A percentile compares a stretch with the other conserved stretches of the same genome.
phyloP scores from a whole-genome alignment of 2,797 vertebrate genomes.

The Uromys caudimaculatus region DNA sequence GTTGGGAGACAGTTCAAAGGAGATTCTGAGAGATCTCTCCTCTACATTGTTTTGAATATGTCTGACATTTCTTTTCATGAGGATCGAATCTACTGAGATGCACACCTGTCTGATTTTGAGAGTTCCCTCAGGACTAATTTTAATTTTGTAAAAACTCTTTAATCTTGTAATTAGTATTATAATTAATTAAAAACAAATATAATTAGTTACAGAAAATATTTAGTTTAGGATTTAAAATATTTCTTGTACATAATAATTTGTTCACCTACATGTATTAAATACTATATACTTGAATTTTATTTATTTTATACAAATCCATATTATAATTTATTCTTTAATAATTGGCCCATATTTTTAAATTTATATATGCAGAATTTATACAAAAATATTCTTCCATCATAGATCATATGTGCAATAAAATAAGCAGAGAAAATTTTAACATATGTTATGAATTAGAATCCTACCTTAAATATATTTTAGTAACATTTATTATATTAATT shows the following conservation, averaged over 20 bases:
- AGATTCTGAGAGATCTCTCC: not conserved
- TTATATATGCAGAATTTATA: not conserved
- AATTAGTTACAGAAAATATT: not conserved
- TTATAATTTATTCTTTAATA: not conserved
- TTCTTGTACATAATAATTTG: conserved; percentile 10
- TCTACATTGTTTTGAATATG: not conserved
- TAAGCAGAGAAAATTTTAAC: not conserved
- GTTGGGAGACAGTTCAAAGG: not conserved
- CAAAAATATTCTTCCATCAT: not conserved
- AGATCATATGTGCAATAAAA: conserved; percentile 41
- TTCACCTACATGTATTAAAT: not conserved
- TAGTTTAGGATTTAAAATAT: not conserved
- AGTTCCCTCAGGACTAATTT: not conserved
- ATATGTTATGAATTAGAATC: not conserved
- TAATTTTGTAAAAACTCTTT: not conserved
- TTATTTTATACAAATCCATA: conserved; percentile 5
- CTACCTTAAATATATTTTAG: not conserved
- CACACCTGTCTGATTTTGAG: not conserved
- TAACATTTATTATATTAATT: not conserved
- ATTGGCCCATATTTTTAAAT: not conserved
- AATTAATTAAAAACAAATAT: not conserved
- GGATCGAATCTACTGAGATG: not conserved
- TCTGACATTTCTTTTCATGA: not conserved
- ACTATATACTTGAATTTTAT: conserved; percentile 34
- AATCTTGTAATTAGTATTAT: not conserved